Conservation (phyloP, 2,888 invertebrate species). For the Steromphala cineraria region DNA sequence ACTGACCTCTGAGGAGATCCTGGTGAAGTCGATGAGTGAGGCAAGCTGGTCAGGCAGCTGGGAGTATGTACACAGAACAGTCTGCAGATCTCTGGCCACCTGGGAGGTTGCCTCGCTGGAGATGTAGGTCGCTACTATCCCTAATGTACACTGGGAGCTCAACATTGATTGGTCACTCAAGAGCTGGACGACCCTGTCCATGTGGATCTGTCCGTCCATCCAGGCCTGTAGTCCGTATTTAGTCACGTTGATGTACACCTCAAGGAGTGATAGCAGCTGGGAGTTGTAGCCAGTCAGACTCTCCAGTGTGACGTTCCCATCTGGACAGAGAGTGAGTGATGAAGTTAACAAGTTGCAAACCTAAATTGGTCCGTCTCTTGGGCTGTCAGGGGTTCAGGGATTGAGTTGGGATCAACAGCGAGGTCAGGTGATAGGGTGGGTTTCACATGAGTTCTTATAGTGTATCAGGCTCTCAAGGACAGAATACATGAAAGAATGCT, state of each 20-base stretch:
- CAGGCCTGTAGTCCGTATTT: conserved; percentile 33
- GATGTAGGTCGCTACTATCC: conserved; percentile 36
- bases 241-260: conserved; percentile 44
- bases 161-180: conserved; percentile 29
- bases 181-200: conserved; percentile 36
- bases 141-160: conserved; percentile 32
- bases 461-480: too few relatives aligned
- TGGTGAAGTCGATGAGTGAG: conserved; percentile 21
- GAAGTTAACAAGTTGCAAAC: not conserved
- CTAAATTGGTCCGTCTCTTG: too few relatives aligned
- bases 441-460: too few relatives aligned
- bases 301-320: conserved; percentile 37
- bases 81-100: conserved; percentile 31
- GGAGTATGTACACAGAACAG: conserved; percentile 40
- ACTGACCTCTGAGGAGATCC: conserved; percentile 15
- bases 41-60: conserved; percentile 12
- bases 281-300: conserved; percentile 42
- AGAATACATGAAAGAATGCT: too few relatives aligned
- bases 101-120: conserved; percentile 21
- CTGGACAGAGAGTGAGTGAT: conserved; percentile 32
- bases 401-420: too few relatives aligned
- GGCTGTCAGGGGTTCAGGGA: too few relatives aligned
- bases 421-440: too few relatives aligned
- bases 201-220: conserved; percentile 37
- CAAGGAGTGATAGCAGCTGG: conserved; percentile 42